phyloP scores from a whole-genome alignment of 2,797 vertebrate species.

The Gadopsis marmoratus region DNA sequence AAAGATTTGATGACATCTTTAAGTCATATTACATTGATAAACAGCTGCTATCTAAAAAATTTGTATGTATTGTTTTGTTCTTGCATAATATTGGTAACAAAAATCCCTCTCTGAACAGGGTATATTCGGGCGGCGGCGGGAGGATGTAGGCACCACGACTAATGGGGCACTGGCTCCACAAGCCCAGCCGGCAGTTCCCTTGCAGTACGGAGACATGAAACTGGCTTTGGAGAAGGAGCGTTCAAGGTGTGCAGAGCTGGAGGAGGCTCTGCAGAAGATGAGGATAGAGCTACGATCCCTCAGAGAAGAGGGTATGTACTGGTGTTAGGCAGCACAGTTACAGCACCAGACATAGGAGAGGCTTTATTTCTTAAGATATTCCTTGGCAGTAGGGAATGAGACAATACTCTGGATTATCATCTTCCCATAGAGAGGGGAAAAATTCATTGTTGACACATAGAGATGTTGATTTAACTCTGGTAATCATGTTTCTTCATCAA shows the following conservation, averaged over 20 bases:
- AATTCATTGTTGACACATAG: neutral
- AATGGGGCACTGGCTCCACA: constrained; percentile 77
- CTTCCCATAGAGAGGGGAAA: neutral
- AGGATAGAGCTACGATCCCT: constrained; percentile 96
- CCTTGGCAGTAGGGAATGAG: neutral
- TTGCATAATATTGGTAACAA: neutral
- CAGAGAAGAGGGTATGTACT: constrained; percentile 92
- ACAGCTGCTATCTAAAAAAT: constrained; percentile 15
- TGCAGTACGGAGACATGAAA: constrained; percentile 99
- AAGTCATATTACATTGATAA: constrained; percentile 19
- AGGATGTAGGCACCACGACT: constrained; percentile 94
- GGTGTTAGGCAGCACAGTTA: neutral
- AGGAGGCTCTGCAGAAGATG: constrained; percentile 98
- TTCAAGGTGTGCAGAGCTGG: constrained; percentile 93
- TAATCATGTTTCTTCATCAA: constrained; percentile 2
- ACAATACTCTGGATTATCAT: neutral
- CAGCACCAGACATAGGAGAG: neutral
- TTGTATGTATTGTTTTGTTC: neutral
- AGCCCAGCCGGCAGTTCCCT: constrained; percentile 85
- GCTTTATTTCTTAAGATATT: constrained; percentile 3
- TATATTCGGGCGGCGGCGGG: constrained; percentile 96
- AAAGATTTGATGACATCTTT: constrained; percentile 18
- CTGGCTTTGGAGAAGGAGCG: constrained; percentile 97
- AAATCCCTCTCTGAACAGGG: constrained; percentile 86
- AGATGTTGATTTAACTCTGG: neutral